Evolutionary conservation across 2,888 invertebrate species (phyloP).

Genomic region (Zaprionus bogoriensis): DNA sequence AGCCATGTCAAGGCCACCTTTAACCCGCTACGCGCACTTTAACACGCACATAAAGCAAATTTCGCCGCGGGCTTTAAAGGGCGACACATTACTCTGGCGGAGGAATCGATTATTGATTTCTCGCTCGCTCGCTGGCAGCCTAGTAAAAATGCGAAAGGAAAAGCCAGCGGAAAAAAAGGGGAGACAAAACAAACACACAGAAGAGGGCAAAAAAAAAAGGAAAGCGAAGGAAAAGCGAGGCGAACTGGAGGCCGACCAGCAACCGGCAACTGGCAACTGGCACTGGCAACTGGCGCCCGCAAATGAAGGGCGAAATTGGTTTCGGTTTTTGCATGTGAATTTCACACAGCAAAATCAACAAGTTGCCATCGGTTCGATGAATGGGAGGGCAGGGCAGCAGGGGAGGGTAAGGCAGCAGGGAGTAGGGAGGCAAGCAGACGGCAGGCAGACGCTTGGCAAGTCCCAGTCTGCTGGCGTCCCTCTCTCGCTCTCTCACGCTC

Average conservation of each 20-base stretch:
- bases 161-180: not conserved
- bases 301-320: conserved; percentile 77
- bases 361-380: conserved; percentile 79
- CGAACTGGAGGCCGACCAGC: conserved; percentile 38
- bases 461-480: conserved; percentile 15
- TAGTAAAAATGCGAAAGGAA: conserved; percentile 51
- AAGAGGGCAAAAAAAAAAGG: not conserved
- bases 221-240: conserved; percentile 6
- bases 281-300: conserved; percentile 49
- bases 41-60: conserved; percentile 47
- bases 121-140: conserved; percentile 48
- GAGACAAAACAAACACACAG: conserved; percentile 5
- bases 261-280: conserved; percentile 14
- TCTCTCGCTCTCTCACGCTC: no score
- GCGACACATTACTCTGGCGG: conserved; percentile 34
- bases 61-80: conserved; percentile 37
- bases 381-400: conserved; percentile 32
- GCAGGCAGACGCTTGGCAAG: conserved; percentile 64
- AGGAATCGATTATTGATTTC: conserved; percentile 73
- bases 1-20: no score
- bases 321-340: conserved; percentile 77
- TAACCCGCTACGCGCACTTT: conserved; percentile 34
- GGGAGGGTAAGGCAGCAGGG: not conserved
- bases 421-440: conserved; percentile 55
- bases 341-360: conserved; percentile 76